A percentile compares a stretch with the other conserved stretches of the same genome.
These are phyloP conservation scores for Samia ricini DNA, from an alignment of 1,140 invertebrate species.

Conservation along the genomic window DNA sequence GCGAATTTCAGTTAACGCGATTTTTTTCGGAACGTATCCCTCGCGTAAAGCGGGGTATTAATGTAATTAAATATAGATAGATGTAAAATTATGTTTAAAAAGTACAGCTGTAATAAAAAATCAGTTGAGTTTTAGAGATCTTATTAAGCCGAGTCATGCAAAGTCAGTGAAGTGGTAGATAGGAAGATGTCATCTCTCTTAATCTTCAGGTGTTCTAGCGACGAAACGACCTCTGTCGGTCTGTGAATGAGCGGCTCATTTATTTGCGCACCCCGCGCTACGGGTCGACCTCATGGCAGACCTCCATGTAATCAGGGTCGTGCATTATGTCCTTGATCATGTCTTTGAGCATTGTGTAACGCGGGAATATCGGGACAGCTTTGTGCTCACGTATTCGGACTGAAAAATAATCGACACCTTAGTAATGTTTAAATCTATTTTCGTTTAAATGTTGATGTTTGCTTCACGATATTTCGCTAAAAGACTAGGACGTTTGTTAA, in stretches of 20 bases:
- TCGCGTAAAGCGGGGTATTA: too few species aligned
- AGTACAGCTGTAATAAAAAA: background rate
- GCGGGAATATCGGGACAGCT: slow-evolving; percentile 94
- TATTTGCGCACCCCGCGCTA: slow-evolving; percentile 78
- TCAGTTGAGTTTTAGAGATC: background rate
- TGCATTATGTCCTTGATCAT: slow-evolving; percentile 97
- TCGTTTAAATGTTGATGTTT: too few species aligned
- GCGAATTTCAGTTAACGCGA: too few species aligned
- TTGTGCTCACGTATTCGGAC: slow-evolving; percentile 92
- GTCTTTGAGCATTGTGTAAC: slow-evolving; percentile 95
- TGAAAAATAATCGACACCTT: slow-evolving; percentile 70
- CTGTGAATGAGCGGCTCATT: slow-evolving; percentile 66
- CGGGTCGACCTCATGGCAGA: slow-evolving; percentile 91
- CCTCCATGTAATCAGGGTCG: slow-evolving; percentile 96
- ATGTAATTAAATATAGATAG: background rate
- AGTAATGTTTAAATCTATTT: background rate
- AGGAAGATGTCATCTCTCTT: slow-evolving; percentile 14
- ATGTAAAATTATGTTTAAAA: background rate
- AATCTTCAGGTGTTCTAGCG: slow-evolving; percentile 40
- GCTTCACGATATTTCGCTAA: too few species aligned
- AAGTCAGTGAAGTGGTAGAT: slow-evolving; percentile 15
- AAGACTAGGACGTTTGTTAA: too few species aligned
- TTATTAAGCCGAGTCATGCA: background rate
- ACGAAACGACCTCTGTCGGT: slow-evolving; percentile 62
- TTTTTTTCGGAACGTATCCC: too few species aligned